These are phyloP conservation scores for Lagopus muta DNA, from an alignment of 2,113 vertebrate genomes.

Conservation along the genomic window DNA sequence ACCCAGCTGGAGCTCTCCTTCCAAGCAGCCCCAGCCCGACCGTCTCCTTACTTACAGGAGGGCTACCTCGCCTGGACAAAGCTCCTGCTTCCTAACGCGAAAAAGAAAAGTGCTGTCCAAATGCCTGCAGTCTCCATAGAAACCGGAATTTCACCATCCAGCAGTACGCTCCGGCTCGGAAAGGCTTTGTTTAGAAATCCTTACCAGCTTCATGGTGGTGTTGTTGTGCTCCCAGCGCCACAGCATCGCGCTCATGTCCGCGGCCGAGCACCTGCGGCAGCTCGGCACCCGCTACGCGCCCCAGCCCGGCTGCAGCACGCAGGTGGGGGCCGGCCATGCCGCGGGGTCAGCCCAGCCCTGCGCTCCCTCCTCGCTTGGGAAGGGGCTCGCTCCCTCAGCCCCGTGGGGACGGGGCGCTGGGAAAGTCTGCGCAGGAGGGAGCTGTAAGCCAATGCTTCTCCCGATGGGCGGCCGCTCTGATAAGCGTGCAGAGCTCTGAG, in stretches of 20 bases:
- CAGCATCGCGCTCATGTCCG: slow-evolving; percentile 87
- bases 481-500: fast-evolving
- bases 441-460: neutral
- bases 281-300: neutral
- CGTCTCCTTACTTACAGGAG: neutral
- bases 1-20: fast-evolving
- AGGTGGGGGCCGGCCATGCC: too few species aligned
- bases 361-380: neutral
- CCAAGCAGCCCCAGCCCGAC: neutral
- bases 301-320: too few species aligned
- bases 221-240: slow-evolving; percentile 93
- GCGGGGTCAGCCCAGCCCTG: too few species aligned
- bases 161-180: fast-evolving
- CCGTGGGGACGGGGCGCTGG: neutral
- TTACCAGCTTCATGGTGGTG: slow-evolving; percentile 95
- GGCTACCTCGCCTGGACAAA: neutral
- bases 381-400: neutral
- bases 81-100: neutral
- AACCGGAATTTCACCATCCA: fast-evolving
- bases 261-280: slow-evolving; percentile 74
- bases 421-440: neutral
- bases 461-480: fast-evolving
- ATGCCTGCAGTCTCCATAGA: neutral
- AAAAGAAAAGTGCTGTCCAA: neutral
- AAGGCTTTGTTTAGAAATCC: slow-evolving; percentile 16